A percentile compares a stretch with the other conserved stretches of the same genome.
These are phyloP conservation scores for Ianthella basta DNA, from an alignment of 37 sponge, comb jelly and placozoan species.

Conservation along the genomic window DNA sequence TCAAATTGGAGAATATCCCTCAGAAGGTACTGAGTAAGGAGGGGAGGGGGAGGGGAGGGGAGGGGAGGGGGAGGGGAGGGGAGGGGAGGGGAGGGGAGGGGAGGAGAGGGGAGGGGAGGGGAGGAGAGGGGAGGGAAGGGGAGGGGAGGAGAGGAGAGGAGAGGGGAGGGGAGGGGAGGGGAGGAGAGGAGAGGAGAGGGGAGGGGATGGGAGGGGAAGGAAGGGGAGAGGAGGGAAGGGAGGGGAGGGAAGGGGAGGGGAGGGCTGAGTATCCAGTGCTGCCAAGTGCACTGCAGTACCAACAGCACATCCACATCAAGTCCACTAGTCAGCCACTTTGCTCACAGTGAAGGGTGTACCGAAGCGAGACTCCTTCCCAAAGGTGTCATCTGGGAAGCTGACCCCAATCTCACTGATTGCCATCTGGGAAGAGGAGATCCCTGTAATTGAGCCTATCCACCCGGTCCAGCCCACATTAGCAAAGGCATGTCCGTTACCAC, in stretches of 20 bases:
- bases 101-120: neutral
- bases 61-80: neutral
- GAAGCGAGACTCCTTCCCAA: constrained; percentile 88
- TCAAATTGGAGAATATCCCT: constrained; percentile 60
- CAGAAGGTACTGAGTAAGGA: constrained; percentile 20
- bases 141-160: neutral
- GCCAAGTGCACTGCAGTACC: too few species aligned
- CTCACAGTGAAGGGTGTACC: constrained; percentile 87
- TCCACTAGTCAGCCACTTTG: too few species aligned
- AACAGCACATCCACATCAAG: too few species aligned
- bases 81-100: neutral
- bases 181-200: neutral
- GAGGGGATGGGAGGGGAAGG: neutral
- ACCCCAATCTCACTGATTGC: constrained; percentile 90
- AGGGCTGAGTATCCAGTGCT: neutral
- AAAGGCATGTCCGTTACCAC: constrained; percentile 76
- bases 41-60: neutral
- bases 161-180: neutral
- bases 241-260: neutral
- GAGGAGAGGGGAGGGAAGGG: neutral
- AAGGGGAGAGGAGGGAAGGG: neutral
- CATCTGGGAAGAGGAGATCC: constrained; percentile 60
- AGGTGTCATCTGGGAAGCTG: constrained; percentile 82
- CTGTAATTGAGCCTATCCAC: constrained; percentile 89
- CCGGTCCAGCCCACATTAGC: constrained; percentile 89